Evolutionary conservation across 2,888 invertebrate species (phyloP).

Genomic region (Gastrophysa polygoni): DNA sequence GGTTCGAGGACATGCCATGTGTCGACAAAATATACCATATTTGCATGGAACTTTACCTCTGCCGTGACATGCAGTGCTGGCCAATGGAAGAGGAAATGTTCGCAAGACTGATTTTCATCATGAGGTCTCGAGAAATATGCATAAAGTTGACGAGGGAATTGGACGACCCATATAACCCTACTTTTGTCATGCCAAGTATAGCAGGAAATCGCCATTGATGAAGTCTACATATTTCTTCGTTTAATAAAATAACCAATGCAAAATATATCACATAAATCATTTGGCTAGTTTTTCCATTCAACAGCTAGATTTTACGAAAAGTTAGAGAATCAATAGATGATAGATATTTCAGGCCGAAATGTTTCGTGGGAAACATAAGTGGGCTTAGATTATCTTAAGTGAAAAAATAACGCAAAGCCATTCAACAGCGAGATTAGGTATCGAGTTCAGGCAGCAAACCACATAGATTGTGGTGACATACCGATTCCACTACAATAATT

Average conservation of each 20-base stretch:
- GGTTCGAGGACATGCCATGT: constrained; percentile 47
- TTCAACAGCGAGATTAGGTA: too few species aligned
- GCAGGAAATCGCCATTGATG: not conserved
- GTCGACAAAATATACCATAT: constrained; percentile 46
- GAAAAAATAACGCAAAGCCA: too few species aligned
- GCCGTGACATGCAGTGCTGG: constrained; percentile 64
- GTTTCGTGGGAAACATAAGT: too few species aligned
- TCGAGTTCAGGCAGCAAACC: too few species aligned
- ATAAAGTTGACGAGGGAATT: constrained; percentile 42
- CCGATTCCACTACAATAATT: too few species aligned
- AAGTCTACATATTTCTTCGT: not conserved
- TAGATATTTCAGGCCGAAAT: too few species aligned
- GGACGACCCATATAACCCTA: constrained; percentile 18
- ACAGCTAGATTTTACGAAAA: too few species aligned
- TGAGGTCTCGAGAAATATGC: constrained; percentile 63
- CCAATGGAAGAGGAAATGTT: constrained; percentile 68
- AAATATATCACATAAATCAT: too few species aligned
- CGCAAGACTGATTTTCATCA: constrained; percentile 68
- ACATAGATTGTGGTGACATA: too few species aligned
- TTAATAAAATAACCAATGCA: not conserved
- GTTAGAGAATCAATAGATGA: too few species aligned
- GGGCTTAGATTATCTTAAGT: too few species aligned
- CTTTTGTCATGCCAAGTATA: constrained; percentile 7
- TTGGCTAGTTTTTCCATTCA: too few species aligned
- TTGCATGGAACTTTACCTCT: constrained; percentile 53